These are phyloP conservation scores for Protosalanx chinensis DNA, from an alignment of 2,797 vertebrate species.

Conservation along the genomic window DNA sequence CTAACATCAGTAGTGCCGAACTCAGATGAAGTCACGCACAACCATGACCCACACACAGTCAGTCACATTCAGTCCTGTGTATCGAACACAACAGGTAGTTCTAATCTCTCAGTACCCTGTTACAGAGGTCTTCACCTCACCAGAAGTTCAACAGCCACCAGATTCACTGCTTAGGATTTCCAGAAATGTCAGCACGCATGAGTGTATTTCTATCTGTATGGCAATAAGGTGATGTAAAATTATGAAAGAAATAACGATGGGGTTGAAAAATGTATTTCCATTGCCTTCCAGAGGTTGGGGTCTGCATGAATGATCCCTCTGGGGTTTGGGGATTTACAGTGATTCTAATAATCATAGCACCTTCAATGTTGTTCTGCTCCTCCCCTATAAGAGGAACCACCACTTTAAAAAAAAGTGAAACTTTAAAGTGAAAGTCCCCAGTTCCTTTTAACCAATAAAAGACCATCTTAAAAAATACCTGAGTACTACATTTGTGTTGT, in stretches of 20 bases:
- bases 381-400: neutral
- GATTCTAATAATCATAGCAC: neutral
- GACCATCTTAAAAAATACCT: neutral
- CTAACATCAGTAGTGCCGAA: no score
- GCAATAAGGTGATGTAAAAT: neutral
- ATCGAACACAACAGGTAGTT: no score
- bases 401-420: neutral
- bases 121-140: no score
- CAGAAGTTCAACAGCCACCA: no score
- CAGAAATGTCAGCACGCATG: no score
- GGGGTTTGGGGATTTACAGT: neutral
- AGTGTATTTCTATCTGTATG: neutral
- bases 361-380: neutral
- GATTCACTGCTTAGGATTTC: no score
- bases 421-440: neutral
- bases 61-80: no score
- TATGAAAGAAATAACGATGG: neutral
- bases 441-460: neutral
- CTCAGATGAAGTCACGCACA: no score
- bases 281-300: neutral
- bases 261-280: neutral
- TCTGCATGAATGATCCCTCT: neutral
- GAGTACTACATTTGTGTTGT: neutral
- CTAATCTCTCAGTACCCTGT: no score
- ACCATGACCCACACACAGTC: no score